Conservation (phyloP, 2,113 vertebrate species). For the Nannobrachium achirus region DNA sequence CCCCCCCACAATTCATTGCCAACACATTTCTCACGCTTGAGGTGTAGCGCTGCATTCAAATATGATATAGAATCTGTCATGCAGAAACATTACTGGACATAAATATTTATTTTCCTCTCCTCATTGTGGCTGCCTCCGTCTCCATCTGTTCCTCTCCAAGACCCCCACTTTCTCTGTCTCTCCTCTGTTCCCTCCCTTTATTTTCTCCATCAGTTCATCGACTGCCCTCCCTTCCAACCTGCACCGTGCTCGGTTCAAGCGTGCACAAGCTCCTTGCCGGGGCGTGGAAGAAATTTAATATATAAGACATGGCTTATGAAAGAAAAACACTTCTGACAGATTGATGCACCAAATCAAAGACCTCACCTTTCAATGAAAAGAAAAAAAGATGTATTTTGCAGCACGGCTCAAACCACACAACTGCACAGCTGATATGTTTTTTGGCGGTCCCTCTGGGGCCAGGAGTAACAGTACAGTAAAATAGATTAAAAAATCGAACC, state of each 20-base stretch:
- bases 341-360: conserved; percentile 71
- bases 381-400: conserved; percentile 43
- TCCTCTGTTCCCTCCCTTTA: conserved; percentile 14
- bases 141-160: conserved; percentile 60
- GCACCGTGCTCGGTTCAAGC: conserved; percentile 44
- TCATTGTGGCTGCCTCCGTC: conserved; percentile 57
- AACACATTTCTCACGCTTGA: conserved; percentile 67
- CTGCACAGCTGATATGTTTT: conserved; percentile 54
- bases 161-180: conserved; percentile 15
- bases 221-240: conserved; percentile 47
- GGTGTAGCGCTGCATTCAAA: conserved; percentile 66
- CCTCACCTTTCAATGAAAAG: conserved; percentile 62
- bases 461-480: conserved; percentile 34
- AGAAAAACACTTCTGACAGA: conserved; percentile 74
- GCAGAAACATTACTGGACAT: conserved; percentile 76
- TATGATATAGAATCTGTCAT: conserved; percentile 74
- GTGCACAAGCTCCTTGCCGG: neutral
- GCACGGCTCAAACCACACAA: conserved; percentile 45
- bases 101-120: conserved; percentile 77
- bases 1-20: conserved; percentile 48
- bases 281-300: neutral
- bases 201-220: conserved; percentile 44
- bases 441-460: conserved; percentile 23
- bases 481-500: conserved; percentile 34
- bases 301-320: conserved; percentile 58